These are phyloP conservation scores for Aphaenogaster ashmeadi DNA, from an alignment of 1,140 invertebrate genomes.

Conservation along the genomic window DNA sequence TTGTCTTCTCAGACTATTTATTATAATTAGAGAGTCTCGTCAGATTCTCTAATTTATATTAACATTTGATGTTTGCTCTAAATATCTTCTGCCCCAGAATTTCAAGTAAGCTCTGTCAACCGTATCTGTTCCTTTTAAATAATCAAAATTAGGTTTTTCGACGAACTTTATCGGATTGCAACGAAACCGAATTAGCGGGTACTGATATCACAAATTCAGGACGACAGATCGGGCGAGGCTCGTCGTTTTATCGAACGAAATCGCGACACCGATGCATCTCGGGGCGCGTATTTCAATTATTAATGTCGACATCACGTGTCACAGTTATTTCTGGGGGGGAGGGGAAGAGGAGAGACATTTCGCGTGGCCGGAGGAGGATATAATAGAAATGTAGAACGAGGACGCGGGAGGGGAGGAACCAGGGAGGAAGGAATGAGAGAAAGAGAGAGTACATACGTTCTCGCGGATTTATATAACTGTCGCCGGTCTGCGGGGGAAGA, in stretches of 20 bases:
- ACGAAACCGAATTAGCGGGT: background rate
- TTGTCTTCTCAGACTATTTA: background rate
- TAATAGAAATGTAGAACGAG: slow-evolving; percentile 60
- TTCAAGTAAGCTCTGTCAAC: background rate
- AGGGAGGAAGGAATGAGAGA: background rate
- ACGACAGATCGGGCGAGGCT: background rate
- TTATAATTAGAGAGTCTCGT: background rate
- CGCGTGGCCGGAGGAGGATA: slow-evolving; percentile 26
- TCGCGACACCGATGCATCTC: slow-evolving; percentile 27
- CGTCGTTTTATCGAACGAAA: slow-evolving; percentile 31
- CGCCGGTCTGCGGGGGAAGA: background rate
- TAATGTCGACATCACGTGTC: slow-evolving; percentile 52
- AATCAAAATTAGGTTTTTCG: background rate
- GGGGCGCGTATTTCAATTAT: slow-evolving; percentile 42
- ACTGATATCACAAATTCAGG: background rate
- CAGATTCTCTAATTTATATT: background rate
- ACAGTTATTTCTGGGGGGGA: slow-evolving; percentile 30
- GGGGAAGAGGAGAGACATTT: slow-evolving; percentile 15
- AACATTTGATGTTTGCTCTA: background rate
- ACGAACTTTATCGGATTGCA: background rate
- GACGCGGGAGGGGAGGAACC: background rate
- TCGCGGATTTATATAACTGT: slow-evolving; percentile 55
- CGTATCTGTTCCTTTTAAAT: background rate
- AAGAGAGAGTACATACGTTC: slow-evolving; percentile 13
- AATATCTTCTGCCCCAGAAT: background rate